phyloP scores from a whole-genome alignment of 1,140 invertebrate species.

The Aphis gossypii region DNA sequence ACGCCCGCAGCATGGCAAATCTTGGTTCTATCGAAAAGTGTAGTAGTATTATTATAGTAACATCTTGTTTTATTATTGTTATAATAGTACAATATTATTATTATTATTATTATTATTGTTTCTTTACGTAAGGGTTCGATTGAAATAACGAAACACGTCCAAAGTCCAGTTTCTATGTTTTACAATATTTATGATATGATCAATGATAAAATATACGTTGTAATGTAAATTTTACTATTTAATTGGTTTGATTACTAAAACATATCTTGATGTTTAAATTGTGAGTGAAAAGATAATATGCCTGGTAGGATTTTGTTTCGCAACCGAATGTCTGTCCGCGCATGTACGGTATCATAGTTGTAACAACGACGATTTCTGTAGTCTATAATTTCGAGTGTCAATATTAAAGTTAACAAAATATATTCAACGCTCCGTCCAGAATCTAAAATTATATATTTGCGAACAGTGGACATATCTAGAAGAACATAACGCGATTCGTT shows the following conservation, averaged over 20 bases:
- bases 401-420: not conserved
- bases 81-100: not conserved
- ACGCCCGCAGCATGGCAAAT: not conserved
- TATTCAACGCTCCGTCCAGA: not conserved
- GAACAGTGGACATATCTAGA: not conserved
- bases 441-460: not conserved
- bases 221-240: not conserved
- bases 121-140: not conserved
- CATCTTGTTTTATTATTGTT: not conserved
- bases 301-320: no score
- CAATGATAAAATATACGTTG: not conserved
- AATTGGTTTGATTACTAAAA: not conserved
- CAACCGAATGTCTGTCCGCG: no score
- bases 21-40: not conserved
- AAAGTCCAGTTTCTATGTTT: not conserved
- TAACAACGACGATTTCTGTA: not conserved
- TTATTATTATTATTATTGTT: slow-evolving; percentile 17
- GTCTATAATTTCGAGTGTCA: not conserved
- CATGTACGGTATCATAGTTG: not conserved
- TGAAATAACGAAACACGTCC: not conserved
- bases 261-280: no score
- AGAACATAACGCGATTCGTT: not conserved
- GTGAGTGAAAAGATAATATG: not conserved
- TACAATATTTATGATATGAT: not conserved
- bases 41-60: not conserved